These are phyloP conservation scores for Theristicus caerulescens DNA, from an alignment of 2,113 vertebrate species.

Conservation along the genomic window DNA sequence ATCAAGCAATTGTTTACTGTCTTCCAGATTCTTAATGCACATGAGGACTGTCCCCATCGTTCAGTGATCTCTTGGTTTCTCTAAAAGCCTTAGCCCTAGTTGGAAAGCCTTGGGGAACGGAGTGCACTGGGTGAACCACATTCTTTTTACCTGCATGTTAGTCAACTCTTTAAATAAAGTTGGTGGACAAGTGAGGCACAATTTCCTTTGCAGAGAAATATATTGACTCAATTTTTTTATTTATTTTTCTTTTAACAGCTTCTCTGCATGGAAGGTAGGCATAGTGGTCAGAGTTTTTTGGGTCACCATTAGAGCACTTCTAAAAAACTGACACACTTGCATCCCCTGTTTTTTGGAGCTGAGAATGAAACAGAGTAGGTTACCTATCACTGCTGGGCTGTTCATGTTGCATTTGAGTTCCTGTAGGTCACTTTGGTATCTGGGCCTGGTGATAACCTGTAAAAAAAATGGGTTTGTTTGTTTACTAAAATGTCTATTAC, in stretches of 20 bases:
- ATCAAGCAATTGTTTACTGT: not conserved
- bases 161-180: not conserved
- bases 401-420: not conserved
- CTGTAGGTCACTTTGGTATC: not conserved
- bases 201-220: not conserved
- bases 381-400: not conserved
- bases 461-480: not conserved
- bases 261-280: not conserved
- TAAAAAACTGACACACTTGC: not conserved
- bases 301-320: not conserved
- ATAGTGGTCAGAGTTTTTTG: not conserved
- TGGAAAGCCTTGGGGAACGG: not conserved
- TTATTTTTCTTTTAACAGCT: not conserved
- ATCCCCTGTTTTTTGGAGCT: not conserved
- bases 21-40: not conserved
- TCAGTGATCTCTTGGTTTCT: not conserved
- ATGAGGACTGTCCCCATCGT: rapidly evolving
- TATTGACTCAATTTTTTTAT: not conserved
- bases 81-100: not conserved
- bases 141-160: not conserved
- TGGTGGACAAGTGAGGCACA: not conserved
- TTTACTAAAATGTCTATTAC: not conserved
- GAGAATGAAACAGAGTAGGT: not conserved
- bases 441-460: not conserved
- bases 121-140: not conserved